Evolutionary conservation across 2,797 vertebrate genomes (phyloP), one percentile per base, ranked within the genome.

Genomic region (Smutsia temminckii): DNA sequence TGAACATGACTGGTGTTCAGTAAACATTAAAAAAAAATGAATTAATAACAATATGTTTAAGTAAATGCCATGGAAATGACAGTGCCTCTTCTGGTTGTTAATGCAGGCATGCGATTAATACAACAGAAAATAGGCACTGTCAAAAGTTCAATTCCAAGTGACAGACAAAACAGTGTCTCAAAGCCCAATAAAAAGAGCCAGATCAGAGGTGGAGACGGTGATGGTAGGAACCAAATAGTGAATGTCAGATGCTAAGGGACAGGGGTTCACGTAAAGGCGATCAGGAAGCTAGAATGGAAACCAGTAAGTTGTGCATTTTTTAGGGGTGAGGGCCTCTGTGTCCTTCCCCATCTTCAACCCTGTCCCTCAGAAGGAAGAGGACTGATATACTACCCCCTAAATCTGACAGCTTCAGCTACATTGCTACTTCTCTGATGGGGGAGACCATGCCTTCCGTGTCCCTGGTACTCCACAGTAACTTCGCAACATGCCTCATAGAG

Each of bases 11-110:
- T 46, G 32, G 34, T 40, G 23, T 69, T 66, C 69, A 72, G 55
- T 13, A 69, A 83, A 49, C 49, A 16, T 4, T 10, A 55, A 90
- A 88, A 42, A 14, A 57, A 64, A 81, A 51, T 8, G 49, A 81
- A 93, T 79, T 34, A 85, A 51, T 75, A 61, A 84, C 80, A 37
- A 42, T 27, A 61, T 34, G 1, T 89, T 1, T 75, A 68, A 93
- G 59, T 72, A 68, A 72, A 40, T 53, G 40, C 10, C 18, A 46
- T 63, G 2, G n/a, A 59, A 74, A 95, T 63, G 66, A n/a, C 6
- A 72, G 32, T 17, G 12, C n/a, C 46, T 46, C 34, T 86, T 87
- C 77, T 78, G 23, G 42, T 40, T 42, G 46, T 87, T 61, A 42
- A 5, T 20, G 18, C 1, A 81, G 29, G 20, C 32, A 37, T 17